Percentiles rank a stretch among this genome's conserved stretches.
Conservation (phyloP, 2,113 vertebrate genomes). For the Macrotus californicus region DNA sequence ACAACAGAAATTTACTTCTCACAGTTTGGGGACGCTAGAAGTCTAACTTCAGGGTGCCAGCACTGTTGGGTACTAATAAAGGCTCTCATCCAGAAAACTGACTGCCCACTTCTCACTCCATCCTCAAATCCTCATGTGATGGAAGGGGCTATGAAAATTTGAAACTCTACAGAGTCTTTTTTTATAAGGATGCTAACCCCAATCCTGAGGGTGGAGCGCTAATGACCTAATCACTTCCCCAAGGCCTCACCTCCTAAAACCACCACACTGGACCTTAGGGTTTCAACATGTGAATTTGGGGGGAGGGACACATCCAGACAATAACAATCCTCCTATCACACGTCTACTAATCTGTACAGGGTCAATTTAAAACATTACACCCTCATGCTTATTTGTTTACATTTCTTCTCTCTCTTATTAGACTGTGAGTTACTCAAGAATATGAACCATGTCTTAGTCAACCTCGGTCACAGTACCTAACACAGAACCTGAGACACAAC, state of each 20-base stretch:
- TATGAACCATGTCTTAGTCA: neutral
- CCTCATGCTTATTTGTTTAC: neutral
- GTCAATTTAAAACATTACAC: neutral
- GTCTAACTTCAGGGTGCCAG: neutral
- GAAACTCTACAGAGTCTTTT: neutral
- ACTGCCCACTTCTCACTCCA: neutral
- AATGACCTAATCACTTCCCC: neutral
- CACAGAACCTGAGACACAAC: neutral
- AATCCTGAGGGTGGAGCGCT: neutral
- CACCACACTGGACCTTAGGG: neutral
- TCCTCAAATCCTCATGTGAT: neutral
- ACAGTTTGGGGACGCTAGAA: neutral
- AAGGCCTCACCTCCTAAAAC: neutral
- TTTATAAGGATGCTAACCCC: neutral
- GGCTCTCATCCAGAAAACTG: neutral
- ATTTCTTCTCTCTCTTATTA: neutral
- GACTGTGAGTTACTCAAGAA: neutral
- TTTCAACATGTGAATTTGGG: neutral
- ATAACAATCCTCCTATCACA: neutral
- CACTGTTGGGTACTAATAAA: neutral
- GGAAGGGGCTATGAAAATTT: neutral
- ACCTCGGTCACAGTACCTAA: neutral
- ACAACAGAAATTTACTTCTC: neutral
- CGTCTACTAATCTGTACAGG: neutral
- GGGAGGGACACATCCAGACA: neutral